These are phyloP conservation scores for Actinia tenebrosa DNA, from an alignment of 64 coral and sea anemone species.

Conservation along the genomic window DNA sequence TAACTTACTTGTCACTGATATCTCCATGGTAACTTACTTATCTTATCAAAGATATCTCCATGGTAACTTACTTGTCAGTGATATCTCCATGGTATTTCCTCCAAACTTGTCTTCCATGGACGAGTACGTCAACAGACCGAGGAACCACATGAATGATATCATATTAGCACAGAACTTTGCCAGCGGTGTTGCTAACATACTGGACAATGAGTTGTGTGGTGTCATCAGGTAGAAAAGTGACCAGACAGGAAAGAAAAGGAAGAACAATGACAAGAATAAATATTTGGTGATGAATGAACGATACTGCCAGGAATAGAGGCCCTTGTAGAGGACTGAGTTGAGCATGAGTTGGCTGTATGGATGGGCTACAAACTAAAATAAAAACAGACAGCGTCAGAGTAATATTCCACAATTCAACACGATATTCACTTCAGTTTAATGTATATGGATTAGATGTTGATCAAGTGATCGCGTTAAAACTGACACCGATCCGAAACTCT, in stretches of 20 bases:
- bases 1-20: slow-evolving; percentile 20
- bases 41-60: slow-evolving; percentile 3
- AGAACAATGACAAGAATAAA: not conserved
- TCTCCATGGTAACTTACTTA: slow-evolving; percentile 2
- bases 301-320: slow-evolving; percentile 18
- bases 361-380: slow-evolving; percentile 40
- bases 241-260: slow-evolving; percentile 9
- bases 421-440: no score
- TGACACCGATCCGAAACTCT: no score
- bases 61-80: slow-evolving; percentile 17
- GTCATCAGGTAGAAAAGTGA: slow-evolving; percentile 27
- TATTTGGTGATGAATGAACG: slow-evolving; percentile 11
- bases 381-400: not conserved
- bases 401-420: no score
- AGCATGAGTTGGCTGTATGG: slow-evolving; percentile 44
- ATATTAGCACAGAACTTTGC: slow-evolving; percentile 24
- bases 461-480: no score
- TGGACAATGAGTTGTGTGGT: slow-evolving; percentile 10
- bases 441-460: no score
- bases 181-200: slow-evolving; percentile 17
- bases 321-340: slow-evolving; percentile 32
- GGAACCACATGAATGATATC: slow-evolving; percentile 23
- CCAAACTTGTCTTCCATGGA: slow-evolving; percentile 26
- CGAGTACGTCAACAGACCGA: slow-evolving; percentile 17
- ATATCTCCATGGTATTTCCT: slow-evolving; percentile 16